A percentile compares a stretch with the other conserved stretches of the same genome.
Conservation (phyloP, 2,797 vertebrate genomes). For the Perodicticus potto region DNA sequence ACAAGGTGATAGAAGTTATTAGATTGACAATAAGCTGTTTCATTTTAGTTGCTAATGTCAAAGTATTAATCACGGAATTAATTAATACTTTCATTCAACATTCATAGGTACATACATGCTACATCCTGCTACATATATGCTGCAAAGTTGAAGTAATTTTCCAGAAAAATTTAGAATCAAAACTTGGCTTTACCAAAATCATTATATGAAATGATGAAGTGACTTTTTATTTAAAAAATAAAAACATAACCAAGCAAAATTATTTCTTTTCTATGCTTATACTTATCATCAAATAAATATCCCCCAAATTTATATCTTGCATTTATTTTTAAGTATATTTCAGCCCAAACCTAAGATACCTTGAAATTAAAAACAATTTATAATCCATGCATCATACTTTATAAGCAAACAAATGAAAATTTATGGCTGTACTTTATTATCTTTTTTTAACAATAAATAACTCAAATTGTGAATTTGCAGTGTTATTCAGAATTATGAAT, state of each 20-base stretch:
- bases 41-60: not conserved
- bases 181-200: not conserved
- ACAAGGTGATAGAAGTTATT: not conserved
- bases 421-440: not conserved
- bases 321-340: not conserved
- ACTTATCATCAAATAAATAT: not conserved
- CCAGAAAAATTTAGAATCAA: not conserved
- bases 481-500: not conserved
- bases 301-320: not conserved
- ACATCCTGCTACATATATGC: not conserved
- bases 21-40: not conserved
- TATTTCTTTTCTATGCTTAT: not conserved
- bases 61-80: not conserved
- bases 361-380: not conserved
- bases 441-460: not conserved
- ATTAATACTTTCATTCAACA: not conserved
- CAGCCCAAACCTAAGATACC: not conserved
- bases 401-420: not conserved
- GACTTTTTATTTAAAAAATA: not conserved
- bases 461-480: not conserved
- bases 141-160: not conserved
- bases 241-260: not conserved
- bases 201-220: not conserved
- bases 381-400: not conserved
- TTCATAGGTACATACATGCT: not conserved